phyloP scores from a whole-genome alignment of 2,888 invertebrate genomes.

The Caenorhabditis macrosperma region DNA sequence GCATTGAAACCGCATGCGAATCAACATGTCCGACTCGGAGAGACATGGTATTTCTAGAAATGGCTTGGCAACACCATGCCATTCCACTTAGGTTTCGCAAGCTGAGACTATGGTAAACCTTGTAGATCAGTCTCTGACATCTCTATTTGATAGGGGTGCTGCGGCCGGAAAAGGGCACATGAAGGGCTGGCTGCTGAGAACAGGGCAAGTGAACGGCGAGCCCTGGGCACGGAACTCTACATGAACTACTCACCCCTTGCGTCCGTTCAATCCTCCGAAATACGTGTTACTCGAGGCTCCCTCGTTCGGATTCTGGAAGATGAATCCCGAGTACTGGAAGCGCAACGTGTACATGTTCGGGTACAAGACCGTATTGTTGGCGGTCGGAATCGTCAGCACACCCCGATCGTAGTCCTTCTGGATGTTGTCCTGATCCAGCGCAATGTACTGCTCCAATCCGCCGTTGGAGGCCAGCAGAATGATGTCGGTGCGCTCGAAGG shows the following conservation, averaged over 20 bases:
- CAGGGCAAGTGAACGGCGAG: too few relatives aligned
- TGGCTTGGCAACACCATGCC: too few relatives aligned
- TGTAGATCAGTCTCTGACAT: too few relatives aligned
- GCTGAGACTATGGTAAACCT: too few relatives aligned
- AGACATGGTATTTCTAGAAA: too few relatives aligned
- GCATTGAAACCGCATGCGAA: too few relatives aligned
- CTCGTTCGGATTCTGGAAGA: constrained; percentile 57
- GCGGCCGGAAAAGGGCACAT: too few relatives aligned
- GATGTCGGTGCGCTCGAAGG: constrained; percentile 19
- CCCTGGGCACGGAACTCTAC: too few relatives aligned
- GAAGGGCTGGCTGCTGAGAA: too few relatives aligned
- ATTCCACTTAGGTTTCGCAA: too few relatives aligned
- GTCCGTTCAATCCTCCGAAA: constrained; percentile 36
- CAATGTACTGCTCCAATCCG: neutral
- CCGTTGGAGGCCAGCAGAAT: neutral
- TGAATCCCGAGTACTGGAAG: constrained; percentile 56
- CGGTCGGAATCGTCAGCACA: constrained; percentile 36
- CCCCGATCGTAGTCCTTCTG: constrained; percentile 52
- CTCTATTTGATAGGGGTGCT: too few relatives aligned
- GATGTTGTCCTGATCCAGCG: neutral
- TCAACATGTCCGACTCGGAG: too few relatives aligned
- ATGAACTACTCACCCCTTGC: constrained; percentile 42
- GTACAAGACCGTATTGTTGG: neutral
- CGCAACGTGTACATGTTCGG: constrained; percentile 23
- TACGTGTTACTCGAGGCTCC: constrained; percentile 56